Base-by-base conservation (phyloP, 2,113 vertebrate genomes). In the Tichodroma muraria region DNA sequence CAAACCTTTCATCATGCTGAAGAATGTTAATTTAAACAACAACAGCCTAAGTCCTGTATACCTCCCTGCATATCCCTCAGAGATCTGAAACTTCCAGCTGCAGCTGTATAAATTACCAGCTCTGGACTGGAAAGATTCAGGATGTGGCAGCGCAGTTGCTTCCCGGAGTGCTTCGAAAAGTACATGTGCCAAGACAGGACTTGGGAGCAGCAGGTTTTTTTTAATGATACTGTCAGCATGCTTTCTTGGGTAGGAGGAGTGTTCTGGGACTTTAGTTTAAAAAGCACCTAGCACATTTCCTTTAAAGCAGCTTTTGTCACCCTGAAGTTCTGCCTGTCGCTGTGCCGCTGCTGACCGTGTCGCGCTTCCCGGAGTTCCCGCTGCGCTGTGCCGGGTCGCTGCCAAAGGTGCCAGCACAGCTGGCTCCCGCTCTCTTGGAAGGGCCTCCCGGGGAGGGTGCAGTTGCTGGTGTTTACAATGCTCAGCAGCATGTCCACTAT, bases 321-420 rank as follows among this genome's bases (percentile, higher is more conserved):
- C 9, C 20, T 40, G 2, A 23, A 49, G 37, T 28, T 81, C 49
- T 42, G 40, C n/a, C 45, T 37, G 8, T 72, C 1, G 0, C 25
- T 44, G 24, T 28, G 78, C 68, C 13, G 19, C 71, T 5, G 5
- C 37, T 72, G 85, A 40, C 54, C 0, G 4, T 42, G 30, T 82
- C 3, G 1, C 10, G 0, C 50, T 42, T 44, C 19, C 73, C 24
- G 4, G 20, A 38, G 57, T 9, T 87, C 24, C 28, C 0, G 4
- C 3, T 72, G 53, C 0, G 0, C 50, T 37, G 5, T 8, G 47
- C 2, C 2, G 12, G 61, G 59, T 89, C 13, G 0, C 20, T 57
- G 76, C 25, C 40, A 27, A 65, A 71, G 45, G 53, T 93, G 69
- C 37, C 6, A 5, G 57, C 61, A 31, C 85, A 85, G 77, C 80